phyloP scores from a whole-genome alignment of 2,113 vertebrate species.

The Chaenocephalus aceratus region DNA sequence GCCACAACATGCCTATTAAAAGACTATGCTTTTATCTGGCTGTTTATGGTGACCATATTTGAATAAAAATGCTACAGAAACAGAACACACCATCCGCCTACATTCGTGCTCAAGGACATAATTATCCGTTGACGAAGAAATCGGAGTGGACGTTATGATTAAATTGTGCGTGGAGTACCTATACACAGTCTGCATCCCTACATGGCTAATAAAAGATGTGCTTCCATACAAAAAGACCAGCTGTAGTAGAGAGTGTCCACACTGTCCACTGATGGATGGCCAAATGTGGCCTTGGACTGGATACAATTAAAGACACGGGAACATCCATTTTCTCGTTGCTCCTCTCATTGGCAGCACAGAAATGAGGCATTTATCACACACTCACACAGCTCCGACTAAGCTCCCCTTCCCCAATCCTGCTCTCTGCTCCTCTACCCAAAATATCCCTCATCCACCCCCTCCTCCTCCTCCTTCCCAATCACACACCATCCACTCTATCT shows the following conservation, averaged over 20 bases:
- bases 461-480: background rate
- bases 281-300: conserved; percentile 21
- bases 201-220: background rate
- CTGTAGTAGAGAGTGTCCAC: background rate
- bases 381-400: conserved; percentile 23
- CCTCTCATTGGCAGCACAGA: conserved; percentile 53
- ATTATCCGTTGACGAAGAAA: conserved; percentile 25
- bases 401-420: background rate
- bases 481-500: conserved; percentile 40
- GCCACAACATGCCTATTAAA: background rate
- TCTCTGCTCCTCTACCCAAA: conserved; percentile 43
- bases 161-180: background rate
- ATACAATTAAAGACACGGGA: conserved; percentile 32
- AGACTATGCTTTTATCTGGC: background rate
- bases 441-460: conserved; percentile 23
- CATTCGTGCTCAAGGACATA: conserved; percentile 25
- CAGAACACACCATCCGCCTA: conserved; percentile 8
- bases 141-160: conserved; percentile 31
- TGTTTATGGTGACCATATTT: conserved; percentile 30
- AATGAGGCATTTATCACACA: conserved; percentile 60
- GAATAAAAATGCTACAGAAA: conserved; percentile 27
- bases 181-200: background rate
- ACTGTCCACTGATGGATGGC: conserved; percentile 6
- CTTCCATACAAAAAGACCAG: background rate
- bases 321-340: conserved; percentile 55